Base-by-base conservation (phyloP, 92 coral and sea anemone genomes). In the Phenganax marumi region DNA sequence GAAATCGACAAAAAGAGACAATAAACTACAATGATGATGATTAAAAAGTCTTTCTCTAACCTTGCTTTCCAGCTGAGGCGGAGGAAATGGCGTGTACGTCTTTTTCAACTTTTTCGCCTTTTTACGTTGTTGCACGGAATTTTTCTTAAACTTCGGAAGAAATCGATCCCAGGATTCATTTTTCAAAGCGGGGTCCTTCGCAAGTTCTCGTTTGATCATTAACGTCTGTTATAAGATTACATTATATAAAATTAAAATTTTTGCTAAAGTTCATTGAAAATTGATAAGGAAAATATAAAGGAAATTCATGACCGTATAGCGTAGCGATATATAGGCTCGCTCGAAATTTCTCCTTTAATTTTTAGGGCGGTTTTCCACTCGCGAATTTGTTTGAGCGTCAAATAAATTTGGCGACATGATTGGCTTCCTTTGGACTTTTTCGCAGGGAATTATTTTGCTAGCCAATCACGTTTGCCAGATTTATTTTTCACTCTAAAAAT, bases 81-180 rank as follows among this genome's bases (percentile, higher is more conserved):
- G 98, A 12, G 98, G 98, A 89, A 95, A 95, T 0, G 98, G 98
- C n/a, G 98, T 95, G 83, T 95, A 95, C 21, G 61, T 63, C 68
- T 95, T 92, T 74, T 95, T 92, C 79, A 62, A 52, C 23, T 84
- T 84, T 66, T 85, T 85, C 3, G 93, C 81, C 68, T 95, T 95
- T 84, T 95, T 95, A 70, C 88, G 86, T 72, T 86, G 91, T 75
- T 95, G 93, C 33, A 91, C 89, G 61, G 82, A 50, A 47, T 78
- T 95, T 61, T 90, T 87, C 70, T 86, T 92, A 83, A 95, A 95
- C 88, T 95, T 95, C 14, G 98, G 98, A 12, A 95, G 90, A 86
- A 95, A 95, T 68, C 98, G 86, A 73, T 95, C 98, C 98, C 98
- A 95, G 1, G 98, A 92, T 86, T 95, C 97, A 74, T 92, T 86